Conservation (phyloP, 2,113 vertebrate genomes). For the Fulica atra region DNA sequence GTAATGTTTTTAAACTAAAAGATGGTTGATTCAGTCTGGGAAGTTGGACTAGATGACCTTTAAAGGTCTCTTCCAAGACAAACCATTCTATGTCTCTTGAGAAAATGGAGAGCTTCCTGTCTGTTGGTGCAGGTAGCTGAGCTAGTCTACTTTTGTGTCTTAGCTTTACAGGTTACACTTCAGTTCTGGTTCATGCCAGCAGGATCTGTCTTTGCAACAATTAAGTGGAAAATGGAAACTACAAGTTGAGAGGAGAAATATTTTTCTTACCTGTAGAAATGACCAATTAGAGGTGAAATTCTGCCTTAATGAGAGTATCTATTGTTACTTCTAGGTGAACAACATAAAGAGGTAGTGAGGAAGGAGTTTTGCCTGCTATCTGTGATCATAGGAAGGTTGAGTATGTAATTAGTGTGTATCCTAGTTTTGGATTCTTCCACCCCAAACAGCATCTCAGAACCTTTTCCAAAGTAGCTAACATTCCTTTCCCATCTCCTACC, state of each 20-base stretch:
- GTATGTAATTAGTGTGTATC: not conserved
- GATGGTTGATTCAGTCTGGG: not conserved
- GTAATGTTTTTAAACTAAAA: not conserved
- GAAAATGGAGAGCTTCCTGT: not conserved
- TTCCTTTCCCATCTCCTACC: not conserved
- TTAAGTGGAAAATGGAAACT: not conserved
- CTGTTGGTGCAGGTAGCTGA: not conserved
- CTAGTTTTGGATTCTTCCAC: not conserved
- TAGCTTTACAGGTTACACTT: not conserved
- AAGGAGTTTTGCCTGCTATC: not conserved
- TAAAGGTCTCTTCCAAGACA: not conserved
- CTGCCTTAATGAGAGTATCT: not conserved
- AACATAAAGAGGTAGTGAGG: accelerated
- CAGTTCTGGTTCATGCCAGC: not conserved
- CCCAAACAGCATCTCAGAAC: not conserved
- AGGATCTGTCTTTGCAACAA: not conserved
- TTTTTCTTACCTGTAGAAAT: not conserved
- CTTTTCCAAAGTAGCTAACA: not conserved
- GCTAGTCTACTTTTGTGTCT: not conserved
- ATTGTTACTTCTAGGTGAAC: not conserved
- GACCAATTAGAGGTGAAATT: not conserved
- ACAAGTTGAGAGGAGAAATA: not conserved
- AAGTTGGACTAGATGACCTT: not conserved
- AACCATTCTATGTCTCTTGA: not conserved
- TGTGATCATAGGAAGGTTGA: not conserved